Conservation (phyloP, 2,888 invertebrate genomes). For the Cyclophora albipunctata region DNA sequence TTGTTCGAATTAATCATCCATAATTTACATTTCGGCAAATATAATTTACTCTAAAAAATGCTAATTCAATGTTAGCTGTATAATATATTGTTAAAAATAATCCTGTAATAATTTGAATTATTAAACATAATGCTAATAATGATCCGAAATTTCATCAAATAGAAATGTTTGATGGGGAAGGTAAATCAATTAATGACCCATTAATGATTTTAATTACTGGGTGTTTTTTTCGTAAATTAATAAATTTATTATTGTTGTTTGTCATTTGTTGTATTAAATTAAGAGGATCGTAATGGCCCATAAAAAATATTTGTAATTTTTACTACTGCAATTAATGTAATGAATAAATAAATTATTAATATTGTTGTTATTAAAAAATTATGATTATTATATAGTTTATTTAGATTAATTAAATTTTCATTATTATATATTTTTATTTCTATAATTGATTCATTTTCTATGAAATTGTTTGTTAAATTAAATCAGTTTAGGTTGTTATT, state of each 20-base stretch:
- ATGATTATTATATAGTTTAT: constrained; percentile 72
- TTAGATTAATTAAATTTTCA: constrained; percentile 63
- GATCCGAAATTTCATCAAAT: constrained; percentile 82
- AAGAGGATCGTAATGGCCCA: constrained; percentile 65
- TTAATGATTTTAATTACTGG: constrained; percentile 76
- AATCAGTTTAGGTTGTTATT: constrained; percentile 42
- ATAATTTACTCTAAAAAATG: constrained; percentile 80
- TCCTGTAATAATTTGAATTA: constrained; percentile 80
- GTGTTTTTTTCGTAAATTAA: constrained; percentile 56
- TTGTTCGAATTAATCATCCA: constrained; percentile 79
- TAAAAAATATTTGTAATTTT: constrained; percentile 75
- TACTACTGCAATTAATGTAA: constrained; percentile 73
- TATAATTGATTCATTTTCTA: constrained; percentile 32
- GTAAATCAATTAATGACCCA: constrained; percentile 75
- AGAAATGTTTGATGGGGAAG: constrained; percentile 77
- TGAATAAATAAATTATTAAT: constrained; percentile 76
- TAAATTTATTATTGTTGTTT: constrained; percentile 31
- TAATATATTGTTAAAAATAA: constrained; percentile 83
- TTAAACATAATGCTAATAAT: constrained; percentile 77
- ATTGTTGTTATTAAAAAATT: constrained; percentile 65
- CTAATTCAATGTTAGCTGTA: constrained; percentile 76
- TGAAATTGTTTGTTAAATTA: constrained; percentile 41
- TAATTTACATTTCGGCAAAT: constrained; percentile 82
- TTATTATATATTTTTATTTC: constrained; percentile 33
- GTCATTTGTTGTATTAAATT: constrained; percentile 52